Conservation (phyloP, 2,888 invertebrate species). For the Acrobeloides nanus region DNA sequence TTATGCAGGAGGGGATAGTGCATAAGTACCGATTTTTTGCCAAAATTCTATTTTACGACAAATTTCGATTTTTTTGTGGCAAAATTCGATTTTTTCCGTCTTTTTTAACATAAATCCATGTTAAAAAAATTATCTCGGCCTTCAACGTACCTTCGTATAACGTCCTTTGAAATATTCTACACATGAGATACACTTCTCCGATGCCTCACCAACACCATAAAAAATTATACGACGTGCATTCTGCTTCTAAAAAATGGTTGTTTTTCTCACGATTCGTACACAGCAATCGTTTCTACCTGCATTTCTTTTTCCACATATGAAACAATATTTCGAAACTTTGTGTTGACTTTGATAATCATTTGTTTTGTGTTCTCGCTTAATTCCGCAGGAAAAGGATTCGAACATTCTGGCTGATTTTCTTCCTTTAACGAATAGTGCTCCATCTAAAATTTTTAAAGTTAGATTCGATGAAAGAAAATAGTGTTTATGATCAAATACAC, state of each 20-base stretch:
- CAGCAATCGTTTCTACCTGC: slow-evolving; percentile 1
- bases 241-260: slow-evolving; percentile 12
- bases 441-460: no score
- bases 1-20: no score
- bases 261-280: no score
- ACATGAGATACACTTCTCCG: slow-evolving; percentile 24
- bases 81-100: no score
- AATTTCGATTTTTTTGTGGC: no score
- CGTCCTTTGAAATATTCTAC: slow-evolving; percentile 25
- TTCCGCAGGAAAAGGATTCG: slow-evolving; percentile 5
- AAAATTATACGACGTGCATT: slow-evolving; percentile 15
- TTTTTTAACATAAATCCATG: no score
- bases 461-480: no score
- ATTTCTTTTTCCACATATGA: slow-evolving; percentile 10
- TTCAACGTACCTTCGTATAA: slow-evolving; percentile 5
- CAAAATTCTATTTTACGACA: no score
- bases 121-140: no score
- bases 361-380: slow-evolving; percentile 4
- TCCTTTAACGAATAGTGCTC: no score
- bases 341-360: slow-evolving; percentile 16
- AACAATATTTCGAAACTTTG: slow-evolving; percentile 11
- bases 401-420: not conserved
- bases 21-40: not conserved
- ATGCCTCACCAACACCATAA: slow-evolving; percentile 21
- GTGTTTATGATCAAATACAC: no score